Evolutionary conservation across 2,888 invertebrate species (phyloP).

Genomic region (Danaus chrysippus): DNA sequence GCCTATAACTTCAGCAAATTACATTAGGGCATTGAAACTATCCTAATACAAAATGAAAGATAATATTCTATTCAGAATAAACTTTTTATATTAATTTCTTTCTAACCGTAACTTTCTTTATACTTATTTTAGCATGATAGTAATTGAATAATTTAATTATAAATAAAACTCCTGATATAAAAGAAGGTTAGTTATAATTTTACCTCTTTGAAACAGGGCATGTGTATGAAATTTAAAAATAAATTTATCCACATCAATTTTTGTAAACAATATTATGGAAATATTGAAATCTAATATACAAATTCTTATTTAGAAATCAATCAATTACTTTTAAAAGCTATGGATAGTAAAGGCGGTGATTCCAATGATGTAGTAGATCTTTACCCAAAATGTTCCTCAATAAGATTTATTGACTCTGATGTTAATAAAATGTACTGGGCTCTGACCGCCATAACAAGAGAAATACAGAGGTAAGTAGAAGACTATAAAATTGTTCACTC

Average conservation of each 20-base stretch:
- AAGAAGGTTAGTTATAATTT: too few relatives aligned
- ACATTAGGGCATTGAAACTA: slow-evolving; percentile 16
- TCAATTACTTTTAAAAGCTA: not conserved
- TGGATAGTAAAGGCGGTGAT: not conserved
- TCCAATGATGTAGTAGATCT: not conserved
- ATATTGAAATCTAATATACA: too few relatives aligned
- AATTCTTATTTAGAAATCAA: not conserved
- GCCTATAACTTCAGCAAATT: slow-evolving; percentile 35
- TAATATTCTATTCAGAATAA: not conserved
- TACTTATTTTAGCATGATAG: not conserved
- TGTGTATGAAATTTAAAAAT: too few relatives aligned
- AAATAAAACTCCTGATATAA: too few relatives aligned
- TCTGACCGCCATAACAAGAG: slow-evolving; percentile 49
- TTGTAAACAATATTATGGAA: too few relatives aligned
- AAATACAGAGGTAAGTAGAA: slow-evolving; percentile 47
- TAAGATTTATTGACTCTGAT: slow-evolving; percentile 16
- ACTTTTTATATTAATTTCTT: not conserved
- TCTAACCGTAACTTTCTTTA: not conserved
- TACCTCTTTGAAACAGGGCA: too few relatives aligned
- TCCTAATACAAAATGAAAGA: not conserved
- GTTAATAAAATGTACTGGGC: slow-evolving; percentile 42
- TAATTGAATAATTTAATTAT: too few relatives aligned
- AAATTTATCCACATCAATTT: too few relatives aligned
- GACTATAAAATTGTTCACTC: slow-evolving; percentile 2
- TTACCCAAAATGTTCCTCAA: not conserved